Evolutionary conservation across 2,888 invertebrate species (phyloP).

Genomic region (Drosophila barbarae): DNA sequence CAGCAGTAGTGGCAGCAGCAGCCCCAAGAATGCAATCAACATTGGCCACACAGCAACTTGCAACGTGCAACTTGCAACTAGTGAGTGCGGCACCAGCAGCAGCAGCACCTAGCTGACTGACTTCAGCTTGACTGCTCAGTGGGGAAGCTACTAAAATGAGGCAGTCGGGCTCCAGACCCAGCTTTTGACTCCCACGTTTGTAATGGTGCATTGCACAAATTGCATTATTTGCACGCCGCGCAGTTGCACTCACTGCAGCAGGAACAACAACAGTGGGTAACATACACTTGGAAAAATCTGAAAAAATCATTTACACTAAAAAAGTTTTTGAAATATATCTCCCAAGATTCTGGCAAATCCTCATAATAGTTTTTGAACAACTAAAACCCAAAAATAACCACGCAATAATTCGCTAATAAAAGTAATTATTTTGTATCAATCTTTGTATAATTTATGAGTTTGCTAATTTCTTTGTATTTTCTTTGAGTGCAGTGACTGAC

Average conservation of each 20-base stretch:
- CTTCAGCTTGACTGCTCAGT: constrained; percentile 59
- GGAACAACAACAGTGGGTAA: constrained; percentile 10
- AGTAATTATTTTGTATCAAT: background rate
- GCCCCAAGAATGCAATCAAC: constrained; percentile 59
- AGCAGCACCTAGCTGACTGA: constrained; percentile 56
- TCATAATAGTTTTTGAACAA: no score
- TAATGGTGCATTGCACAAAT: constrained; percentile 72
- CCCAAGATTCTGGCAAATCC: no score
- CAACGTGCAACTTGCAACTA: constrained; percentile 9
- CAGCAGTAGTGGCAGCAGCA: constrained; percentile 31
- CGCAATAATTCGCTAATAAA: background rate
- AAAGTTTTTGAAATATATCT: background rate
- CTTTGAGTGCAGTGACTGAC: constrained; percentile 26
- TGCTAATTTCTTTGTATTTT: background rate
- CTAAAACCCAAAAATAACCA: no score
- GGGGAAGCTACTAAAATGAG: constrained; percentile 73
- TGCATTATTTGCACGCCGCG: constrained; percentile 73
- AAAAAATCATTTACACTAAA: background rate
- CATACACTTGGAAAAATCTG: background rate
- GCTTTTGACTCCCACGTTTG: constrained; percentile 70
- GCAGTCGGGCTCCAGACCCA: constrained; percentile 42
- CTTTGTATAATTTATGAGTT: background rate
- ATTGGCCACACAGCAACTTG: constrained; percentile 53
- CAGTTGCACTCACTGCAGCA: constrained; percentile 42
- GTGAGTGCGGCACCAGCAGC: constrained; percentile 19